Evolutionary conservation across 2,888 invertebrate genomes (phyloP).

Genomic region (Temnothorax ravouxi): DNA sequence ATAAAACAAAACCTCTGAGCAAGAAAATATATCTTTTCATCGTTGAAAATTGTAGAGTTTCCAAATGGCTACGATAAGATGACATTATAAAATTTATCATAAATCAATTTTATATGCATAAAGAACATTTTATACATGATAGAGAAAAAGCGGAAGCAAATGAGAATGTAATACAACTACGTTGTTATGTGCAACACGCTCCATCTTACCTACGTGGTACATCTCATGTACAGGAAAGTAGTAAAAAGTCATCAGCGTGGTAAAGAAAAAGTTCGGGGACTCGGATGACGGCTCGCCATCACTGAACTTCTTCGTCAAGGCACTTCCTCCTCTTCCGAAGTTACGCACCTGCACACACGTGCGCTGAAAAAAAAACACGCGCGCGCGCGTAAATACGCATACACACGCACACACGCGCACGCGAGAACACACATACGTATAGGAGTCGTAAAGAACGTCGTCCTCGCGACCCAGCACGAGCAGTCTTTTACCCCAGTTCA

Average conservation of each 20-base stretch:
- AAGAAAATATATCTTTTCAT: not conserved
- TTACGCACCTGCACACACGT: slow-evolving; percentile 76
- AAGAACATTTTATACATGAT: not conserved
- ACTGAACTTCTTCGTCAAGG: slow-evolving; percentile 74
- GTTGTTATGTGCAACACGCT: not conserved
- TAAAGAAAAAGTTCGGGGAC: slow-evolving; percentile 42
- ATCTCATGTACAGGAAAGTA: not conserved
- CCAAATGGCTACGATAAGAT: not conserved
- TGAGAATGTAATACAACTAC: not conserved
- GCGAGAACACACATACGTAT: slow-evolving; percentile 36
- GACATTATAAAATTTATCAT: not conserved
- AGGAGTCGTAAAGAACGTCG: slow-evolving; percentile 67
- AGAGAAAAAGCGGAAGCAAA: not conserved
- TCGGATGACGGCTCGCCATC: slow-evolving; percentile 49
- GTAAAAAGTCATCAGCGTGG: not conserved
- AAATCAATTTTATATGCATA: not conserved
- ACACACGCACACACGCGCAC: slow-evolving; percentile 12
- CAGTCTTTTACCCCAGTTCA: slow-evolving; percentile 81
- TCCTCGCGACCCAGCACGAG: slow-evolving; percentile 73
- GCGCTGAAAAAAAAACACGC: slow-evolving; percentile 68
- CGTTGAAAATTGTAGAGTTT: not conserved
- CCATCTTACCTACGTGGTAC: not conserved
- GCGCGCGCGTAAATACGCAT: not conserved
- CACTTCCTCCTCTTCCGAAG: slow-evolving; percentile 73
- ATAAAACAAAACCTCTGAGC: not conserved